Evolutionary conservation across 2,113 vertebrate genomes (phyloP).

Genomic region (Baryphthengus martii): DNA sequence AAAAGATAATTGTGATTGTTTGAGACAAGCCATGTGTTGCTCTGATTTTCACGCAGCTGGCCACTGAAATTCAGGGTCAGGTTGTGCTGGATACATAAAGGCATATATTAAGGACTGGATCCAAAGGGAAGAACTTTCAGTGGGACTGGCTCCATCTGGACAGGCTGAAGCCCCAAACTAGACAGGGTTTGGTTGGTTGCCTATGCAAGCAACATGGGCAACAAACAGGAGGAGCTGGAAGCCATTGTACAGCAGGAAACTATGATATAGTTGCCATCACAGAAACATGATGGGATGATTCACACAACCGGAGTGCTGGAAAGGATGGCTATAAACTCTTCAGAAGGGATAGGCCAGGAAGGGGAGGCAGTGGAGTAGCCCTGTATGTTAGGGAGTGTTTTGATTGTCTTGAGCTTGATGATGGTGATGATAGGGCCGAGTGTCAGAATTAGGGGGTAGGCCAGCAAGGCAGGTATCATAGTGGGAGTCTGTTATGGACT

Average conservation of each 20-base stretch:
- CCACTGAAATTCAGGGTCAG: not conserved
- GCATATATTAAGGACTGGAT: not conserved
- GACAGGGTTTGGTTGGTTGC: not conserved
- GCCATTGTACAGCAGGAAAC: not conserved
- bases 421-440: not conserved
- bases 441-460: not conserved
- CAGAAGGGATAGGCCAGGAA: not conserved
- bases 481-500: not conserved
- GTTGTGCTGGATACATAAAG: not conserved
- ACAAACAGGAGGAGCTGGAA: not conserved
- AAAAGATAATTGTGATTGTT: not conserved
- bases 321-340: not conserved
- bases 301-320: not conserved
- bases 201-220: not conserved
- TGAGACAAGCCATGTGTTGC: not conserved
- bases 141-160: not conserved
- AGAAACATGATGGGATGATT: not conserved
- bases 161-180: not conserved
- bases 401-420: not conserved
- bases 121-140: not conserved
- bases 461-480: not conserved
- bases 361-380: not conserved
- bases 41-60: not conserved
- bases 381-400: not conserved
- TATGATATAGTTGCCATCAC: not conserved